phyloP scores from a whole-genome alignment of 2,113 vertebrate genomes.

The Barbus barbus region DNA sequence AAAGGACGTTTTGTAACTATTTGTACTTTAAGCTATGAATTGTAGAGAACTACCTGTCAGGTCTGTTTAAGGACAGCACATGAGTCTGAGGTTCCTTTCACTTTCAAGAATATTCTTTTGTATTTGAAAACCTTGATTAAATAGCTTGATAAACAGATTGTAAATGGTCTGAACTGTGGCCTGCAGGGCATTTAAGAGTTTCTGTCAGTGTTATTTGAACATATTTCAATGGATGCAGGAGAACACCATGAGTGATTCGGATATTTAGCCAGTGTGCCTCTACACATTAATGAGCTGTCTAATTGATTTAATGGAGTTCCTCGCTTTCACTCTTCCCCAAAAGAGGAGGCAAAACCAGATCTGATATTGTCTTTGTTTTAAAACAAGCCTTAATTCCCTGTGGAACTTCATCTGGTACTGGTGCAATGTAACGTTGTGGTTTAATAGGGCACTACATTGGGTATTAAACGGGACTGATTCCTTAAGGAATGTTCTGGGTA shows the following conservation, averaged over 20 bases:
- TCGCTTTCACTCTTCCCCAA: constrained; percentile 34
- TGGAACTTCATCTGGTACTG: not conserved
- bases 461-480: not conserved
- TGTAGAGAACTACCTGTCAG: not conserved
- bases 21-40: constrained; percentile 2
- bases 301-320: constrained; percentile 61
- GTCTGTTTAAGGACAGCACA: not conserved
- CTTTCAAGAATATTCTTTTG: not conserved
- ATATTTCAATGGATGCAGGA: constrained; percentile 23
- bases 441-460: not conserved
- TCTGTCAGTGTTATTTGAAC: constrained; percentile 9
- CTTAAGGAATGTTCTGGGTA: not conserved
- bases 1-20: not conserved
- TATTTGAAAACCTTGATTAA: not conserved
- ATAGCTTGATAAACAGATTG: not conserved
- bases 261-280: constrained; percentile 48
- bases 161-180: not conserved
- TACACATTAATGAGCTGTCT: constrained; percentile 56
- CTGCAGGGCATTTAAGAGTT: not conserved
- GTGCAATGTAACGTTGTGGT: not conserved
- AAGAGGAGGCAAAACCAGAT: not conserved
- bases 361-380: not conserved
- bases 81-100: not conserved
- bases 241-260: constrained; percentile 31
- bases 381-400: not conserved